Base-by-base conservation (phyloP, 2,113 vertebrate genomes). In the Arothron firmamentum region DNA sequence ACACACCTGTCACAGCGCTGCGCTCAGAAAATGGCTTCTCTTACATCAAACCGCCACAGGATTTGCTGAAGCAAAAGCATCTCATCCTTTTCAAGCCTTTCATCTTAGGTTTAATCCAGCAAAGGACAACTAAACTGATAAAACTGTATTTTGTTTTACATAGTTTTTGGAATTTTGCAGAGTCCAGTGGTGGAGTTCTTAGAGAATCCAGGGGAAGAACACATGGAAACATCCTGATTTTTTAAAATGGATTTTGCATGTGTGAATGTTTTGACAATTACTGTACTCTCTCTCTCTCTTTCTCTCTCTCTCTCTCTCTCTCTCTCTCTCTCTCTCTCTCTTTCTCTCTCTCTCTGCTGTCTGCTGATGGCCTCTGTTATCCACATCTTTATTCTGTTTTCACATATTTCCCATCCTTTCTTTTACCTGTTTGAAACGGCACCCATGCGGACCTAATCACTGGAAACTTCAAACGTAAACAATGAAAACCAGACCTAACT, bases 401-500 rank as follows among this genome's bases (percentile, higher is more conserved):
- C 51, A 2, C 7, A 38, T 13, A 10, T 20, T 21, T 6, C 56
- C 46, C 10, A 6, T 47, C 58, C 51, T 28, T 25, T 15, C 38
- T 11, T 53, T 52, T 63, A 81, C 71, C 81, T 82, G 50, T 16
- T 5, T 52, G 38, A 61, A 78, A 60, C 51, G 34, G 56, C 60
- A 43, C 28, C 1, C 3, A 2, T 11, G n/a, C 21, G 43, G 48
- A 52, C 13, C 28, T 18, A 43, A 52, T 15, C 38, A 62, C 43
- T 75, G 59, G 53, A 61, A 54, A 45, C 73, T 75, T 70, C 63
- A 79, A 81, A 81, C n/a, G 20, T n/a, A 52, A 64, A 9, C 67
- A 78, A 82, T 79, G 48, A 74, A 67, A 78, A 81, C 54, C 81
- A 86, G 76, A 48, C 67, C 55, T 4, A 28, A 48, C 49, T 78